Conservation (phyloP, 1,140 invertebrate genomes). For the Diabrotica virgifera region DNA sequence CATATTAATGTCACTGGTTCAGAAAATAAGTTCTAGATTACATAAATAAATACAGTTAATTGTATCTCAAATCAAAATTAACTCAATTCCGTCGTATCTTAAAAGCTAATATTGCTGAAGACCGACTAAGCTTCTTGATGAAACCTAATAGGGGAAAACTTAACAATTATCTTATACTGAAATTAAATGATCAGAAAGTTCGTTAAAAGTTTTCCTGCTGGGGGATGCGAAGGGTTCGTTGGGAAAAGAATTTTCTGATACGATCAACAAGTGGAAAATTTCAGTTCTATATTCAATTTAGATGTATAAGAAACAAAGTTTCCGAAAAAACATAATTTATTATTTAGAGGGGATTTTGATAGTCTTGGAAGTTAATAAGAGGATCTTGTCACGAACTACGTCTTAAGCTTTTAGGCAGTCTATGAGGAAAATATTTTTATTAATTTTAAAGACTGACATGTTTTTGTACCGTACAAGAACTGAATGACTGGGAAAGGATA, state of each 20-base stretch:
- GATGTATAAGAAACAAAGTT: not conserved
- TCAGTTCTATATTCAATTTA: not conserved
- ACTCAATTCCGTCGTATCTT: too few relatives aligned
- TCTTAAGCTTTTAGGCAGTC: too few relatives aligned
- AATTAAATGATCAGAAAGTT: not conserved
- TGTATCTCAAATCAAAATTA: too few relatives aligned
- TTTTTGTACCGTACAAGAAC: too few relatives aligned
- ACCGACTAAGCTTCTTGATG: not conserved
- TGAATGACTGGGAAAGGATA: too few relatives aligned
- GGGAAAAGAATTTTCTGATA: not conserved
- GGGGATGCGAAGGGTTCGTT: not conserved
- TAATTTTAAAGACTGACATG: too few relatives aligned
- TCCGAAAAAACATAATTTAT: too few relatives aligned
- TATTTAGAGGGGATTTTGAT: not conserved
- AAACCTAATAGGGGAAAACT: not conserved
- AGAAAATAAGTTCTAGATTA: too few relatives aligned
- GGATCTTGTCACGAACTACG: too few relatives aligned
- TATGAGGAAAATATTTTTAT: too few relatives aligned
- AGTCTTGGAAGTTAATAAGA: not conserved
- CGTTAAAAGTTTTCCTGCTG: not conserved
- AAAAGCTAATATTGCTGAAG: not conserved
- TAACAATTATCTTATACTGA: conserved; percentile 3
- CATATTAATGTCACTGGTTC: too few relatives aligned
- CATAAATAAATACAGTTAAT: too few relatives aligned
- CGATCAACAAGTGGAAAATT: not conserved